Evolutionary conservation across 2,113 vertebrate genomes (phyloP), one percentile per base, ranked within the genome.

Genomic region (Gasterosteus aculeatus): DNA sequence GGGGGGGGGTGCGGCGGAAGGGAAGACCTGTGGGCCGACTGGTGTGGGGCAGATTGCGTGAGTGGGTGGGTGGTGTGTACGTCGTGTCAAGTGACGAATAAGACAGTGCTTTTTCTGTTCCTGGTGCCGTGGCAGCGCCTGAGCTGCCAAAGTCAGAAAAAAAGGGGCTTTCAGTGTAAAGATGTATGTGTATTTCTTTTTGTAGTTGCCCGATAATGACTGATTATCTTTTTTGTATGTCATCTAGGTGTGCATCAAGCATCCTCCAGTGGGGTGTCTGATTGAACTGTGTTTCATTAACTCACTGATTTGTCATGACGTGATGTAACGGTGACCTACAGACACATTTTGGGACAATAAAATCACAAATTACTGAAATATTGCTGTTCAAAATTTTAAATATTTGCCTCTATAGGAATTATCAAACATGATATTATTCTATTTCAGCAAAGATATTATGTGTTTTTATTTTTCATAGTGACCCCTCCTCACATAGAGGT

Each of bases 51-150:
- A 80, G 71, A 86, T 67, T 87, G 77, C 81, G 64, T 63, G 83
- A 81, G 64, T 51, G 31, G 64, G 18, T 39, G 75, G 81, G 79
- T 83, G 82, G 67, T 22, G 81, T 82, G 83, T 78, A 71, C 75
- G 77, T 77, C 71, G 72, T 82, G 87, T 88, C 88, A 89, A 85
- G 77, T 19, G 56, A 39, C 63, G 46, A 57, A 57, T 57, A 29
- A 5, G 7, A 91, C 84, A 90, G 76, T 83, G 81, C 77, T 47
- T 82, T 77, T 19, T 85, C 84, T 90, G 86, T 90, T 87, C 60
- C 33, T 51, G 53, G 69, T 67, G 63, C 54, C 14, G 42, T 73
- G 80, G 58, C 14, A 2, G 72, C 12, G 31, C 62, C 42, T 77
- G n/a, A 80, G 57, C 70, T 74, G 68, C 56, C 66, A 56, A 26